phyloP scores from a whole-genome alignment of 2,888 invertebrate species.

The Trisateles emortualis region DNA sequence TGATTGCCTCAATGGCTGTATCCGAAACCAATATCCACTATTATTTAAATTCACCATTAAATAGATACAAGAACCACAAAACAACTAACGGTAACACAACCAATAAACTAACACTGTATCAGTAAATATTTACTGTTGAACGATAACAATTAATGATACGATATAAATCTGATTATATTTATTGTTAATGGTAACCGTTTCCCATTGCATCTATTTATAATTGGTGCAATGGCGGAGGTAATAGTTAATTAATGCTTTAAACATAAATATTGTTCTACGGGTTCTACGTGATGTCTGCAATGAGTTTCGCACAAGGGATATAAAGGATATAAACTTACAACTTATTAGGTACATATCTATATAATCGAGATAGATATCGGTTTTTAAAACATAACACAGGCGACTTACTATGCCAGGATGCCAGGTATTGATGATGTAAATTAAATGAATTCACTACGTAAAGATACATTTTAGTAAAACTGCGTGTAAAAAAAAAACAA shows the following conservation, averaged over 20 bases:
- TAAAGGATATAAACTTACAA: no score
- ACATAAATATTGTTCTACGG: neutral
- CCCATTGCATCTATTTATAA: neutral
- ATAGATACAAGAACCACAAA: neutral
- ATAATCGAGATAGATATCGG: no score
- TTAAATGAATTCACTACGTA: no score
- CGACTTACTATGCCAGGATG: no score
- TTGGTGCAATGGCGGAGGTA: neutral
- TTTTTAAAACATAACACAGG: no score
- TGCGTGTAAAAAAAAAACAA: no score
- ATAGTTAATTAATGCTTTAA: neutral
- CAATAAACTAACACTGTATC: neutral
- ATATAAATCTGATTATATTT: neutral
- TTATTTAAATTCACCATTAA: neutral
- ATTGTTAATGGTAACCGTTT: neutral
- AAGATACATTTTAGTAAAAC: no score
- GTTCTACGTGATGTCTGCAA: no score
- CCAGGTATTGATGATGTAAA: no score
- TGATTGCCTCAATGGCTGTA: neutral
- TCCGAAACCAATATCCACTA: neutral
- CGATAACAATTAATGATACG: constrained; percentile 3
- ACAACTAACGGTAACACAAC: neutral
- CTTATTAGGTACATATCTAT: no score
- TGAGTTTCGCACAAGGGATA: no score
- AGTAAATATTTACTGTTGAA: neutral